phyloP scores from a whole-genome alignment of 2,113 vertebrate species.

The Sardina pilchardus region DNA sequence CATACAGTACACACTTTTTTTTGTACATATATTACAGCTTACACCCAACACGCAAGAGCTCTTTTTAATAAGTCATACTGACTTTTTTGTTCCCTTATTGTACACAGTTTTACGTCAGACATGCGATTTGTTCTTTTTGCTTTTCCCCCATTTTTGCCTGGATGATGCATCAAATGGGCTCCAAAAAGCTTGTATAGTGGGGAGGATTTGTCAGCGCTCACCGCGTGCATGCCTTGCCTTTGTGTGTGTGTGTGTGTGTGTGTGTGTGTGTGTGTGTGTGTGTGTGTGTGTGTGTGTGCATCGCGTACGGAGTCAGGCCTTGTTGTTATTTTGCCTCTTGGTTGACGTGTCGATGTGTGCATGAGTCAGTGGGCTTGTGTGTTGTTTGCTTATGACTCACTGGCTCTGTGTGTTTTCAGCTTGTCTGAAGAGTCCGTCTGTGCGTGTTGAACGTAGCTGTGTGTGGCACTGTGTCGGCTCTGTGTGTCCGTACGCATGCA shows the following conservation, averaged over 20 bases:
- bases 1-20: background rate
- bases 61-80: background rate
- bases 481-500: background rate
- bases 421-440: background rate
- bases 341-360: background rate
- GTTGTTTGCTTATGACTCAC: conserved; percentile 2
- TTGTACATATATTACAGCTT: background rate
- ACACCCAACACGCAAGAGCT: background rate
- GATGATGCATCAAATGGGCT: background rate
- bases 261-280: too few relatives aligned
- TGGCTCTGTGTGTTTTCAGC: conserved; percentile 1
- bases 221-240: background rate
- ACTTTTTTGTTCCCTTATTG: background rate
- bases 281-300: too few relatives aligned
- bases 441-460: background rate
- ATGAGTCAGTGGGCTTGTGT: conserved; percentile 18
- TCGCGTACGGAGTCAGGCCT: background rate
- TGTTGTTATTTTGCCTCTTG: background rate
- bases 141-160: too few relatives aligned
- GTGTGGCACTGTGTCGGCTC: background rate
- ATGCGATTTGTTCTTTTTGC: background rate
- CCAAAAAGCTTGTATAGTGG: background rate
- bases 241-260: too few relatives aligned
- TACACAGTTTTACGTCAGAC: background rate
- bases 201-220: background rate